Conservation (phyloP, 2,888 invertebrate species). For the Gari tellinella region DNA sequence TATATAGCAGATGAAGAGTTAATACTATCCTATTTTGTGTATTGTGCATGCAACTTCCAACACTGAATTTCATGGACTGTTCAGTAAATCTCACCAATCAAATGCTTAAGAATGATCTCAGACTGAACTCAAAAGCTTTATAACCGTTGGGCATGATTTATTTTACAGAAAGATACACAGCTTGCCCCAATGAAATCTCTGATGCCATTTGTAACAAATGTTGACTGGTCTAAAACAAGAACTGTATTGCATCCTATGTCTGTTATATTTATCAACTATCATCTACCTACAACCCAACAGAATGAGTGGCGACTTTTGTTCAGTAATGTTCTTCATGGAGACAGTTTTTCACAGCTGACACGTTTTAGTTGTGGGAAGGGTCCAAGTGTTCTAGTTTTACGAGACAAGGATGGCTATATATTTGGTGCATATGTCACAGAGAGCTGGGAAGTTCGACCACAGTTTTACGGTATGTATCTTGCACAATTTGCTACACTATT, state of each 20-base stretch:
- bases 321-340: slow-evolving; percentile 88
- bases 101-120: no score
- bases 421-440: slow-evolving; percentile 96
- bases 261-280: slow-evolving; percentile 88
- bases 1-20: no score
- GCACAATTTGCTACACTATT: no score
- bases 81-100: no score
- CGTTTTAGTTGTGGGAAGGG: slow-evolving; percentile 78
- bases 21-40: no score
- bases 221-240: slow-evolving; percentile 71
- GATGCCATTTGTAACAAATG: slow-evolving; percentile 63
- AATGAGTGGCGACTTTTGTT: slow-evolving; percentile 94
- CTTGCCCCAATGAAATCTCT: slow-evolving; percentile 44
- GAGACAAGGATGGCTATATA: slow-evolving; percentile 91
- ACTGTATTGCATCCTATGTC: slow-evolving; percentile 77
- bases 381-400: slow-evolving; percentile 90
- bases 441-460: slow-evolving; percentile 91
- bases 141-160: background rate
- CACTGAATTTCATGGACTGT: no score
- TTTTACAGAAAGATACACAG: slow-evolving; percentile 54
- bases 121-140: no score
- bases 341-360: slow-evolving; percentile 89
- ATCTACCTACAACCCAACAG: slow-evolving; percentile 90
- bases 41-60: no score
- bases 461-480: slow-evolving; percentile 88